These are phyloP conservation scores for Imbricaverruca yamaguchii DNA, from an alignment of 2,888 invertebrate genomes.

Conservation along the genomic window DNA sequence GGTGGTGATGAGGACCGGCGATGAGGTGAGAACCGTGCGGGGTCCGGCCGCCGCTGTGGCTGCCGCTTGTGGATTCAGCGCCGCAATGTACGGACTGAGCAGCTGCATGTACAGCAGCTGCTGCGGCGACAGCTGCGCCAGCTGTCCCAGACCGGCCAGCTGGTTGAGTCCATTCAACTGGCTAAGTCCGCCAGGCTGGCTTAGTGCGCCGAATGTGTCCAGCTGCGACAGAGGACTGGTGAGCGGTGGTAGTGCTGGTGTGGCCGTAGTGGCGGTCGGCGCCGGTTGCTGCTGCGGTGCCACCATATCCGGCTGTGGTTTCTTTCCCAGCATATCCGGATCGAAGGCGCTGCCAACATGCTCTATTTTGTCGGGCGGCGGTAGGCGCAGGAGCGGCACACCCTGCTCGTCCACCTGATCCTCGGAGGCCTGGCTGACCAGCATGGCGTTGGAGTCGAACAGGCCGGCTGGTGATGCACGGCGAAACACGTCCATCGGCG, in stretches of 20 bases:
- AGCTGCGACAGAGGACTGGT: background rate
- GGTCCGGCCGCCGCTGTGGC: conserved; percentile 54
- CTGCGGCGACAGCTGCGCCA: conserved; percentile 42
- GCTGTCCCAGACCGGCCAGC: background rate
- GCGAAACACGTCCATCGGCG: conserved; percentile 77
- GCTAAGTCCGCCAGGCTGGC: background rate
- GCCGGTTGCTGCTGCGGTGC: conserved; percentile 27
- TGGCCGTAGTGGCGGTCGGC: background rate
- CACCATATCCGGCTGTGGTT: conserved; percentile 32
- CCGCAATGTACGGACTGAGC: conserved; percentile 35
- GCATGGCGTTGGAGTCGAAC: conserved; percentile 65
- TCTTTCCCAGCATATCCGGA: conserved; percentile 59
- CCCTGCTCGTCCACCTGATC: conserved; percentile 47
- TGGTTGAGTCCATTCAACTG: background rate
- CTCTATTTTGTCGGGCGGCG: conserved; percentile 32
- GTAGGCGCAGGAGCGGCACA: conserved; percentile 29
- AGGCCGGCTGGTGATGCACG: conserved; percentile 42
- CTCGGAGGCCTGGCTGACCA: conserved; percentile 84
- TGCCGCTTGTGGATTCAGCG: conserved; percentile 44
- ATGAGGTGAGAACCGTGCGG: conserved; percentile 73
- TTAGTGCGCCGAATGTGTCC: background rate
- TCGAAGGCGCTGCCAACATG: conserved; percentile 58
- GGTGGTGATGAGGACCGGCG: conserved; percentile 65
- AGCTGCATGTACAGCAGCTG: conserved; percentile 57
- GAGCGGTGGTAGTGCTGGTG: background rate